Evolutionary conservation across 2,113 vertebrate genomes (phyloP).

Genomic region (Gulo gulo): DNA sequence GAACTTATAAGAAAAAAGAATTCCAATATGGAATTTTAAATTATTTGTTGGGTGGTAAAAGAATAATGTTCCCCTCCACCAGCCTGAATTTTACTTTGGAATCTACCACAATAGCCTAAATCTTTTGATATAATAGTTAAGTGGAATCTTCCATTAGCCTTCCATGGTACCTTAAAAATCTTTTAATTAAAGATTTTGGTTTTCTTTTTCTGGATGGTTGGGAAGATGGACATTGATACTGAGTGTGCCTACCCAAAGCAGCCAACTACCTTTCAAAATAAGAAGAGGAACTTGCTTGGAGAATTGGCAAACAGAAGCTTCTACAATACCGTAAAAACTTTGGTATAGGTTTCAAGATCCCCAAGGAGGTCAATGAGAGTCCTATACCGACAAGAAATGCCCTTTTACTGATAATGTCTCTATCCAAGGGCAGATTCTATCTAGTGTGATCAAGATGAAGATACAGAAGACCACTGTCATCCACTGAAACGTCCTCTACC

Average conservation of each 20-base stretch:
- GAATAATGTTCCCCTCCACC: background rate
- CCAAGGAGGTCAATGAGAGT: background rate
- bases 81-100: background rate
- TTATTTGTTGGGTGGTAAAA: background rate
- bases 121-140: background rate
- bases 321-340: background rate
- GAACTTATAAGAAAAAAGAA: background rate
- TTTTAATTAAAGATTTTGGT: background rate
- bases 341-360: background rate
- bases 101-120: background rate
- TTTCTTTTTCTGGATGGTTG: background rate
- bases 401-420: background rate
- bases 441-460: background rate
- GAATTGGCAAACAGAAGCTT: background rate
- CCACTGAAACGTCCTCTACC: background rate
- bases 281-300: background rate
- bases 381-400: background rate
- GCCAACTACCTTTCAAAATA: background rate
- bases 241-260: background rate
- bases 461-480: background rate
- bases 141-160: background rate
- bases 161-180: background rate
- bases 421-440: background rate
- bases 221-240: background rate
- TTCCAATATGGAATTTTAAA: background rate